A percentile compares a stretch with the other conserved stretches of the same genome.
These are phyloP conservation scores for Tineola bisselliella DNA, from an alignment of 2,888 invertebrate species.

Conservation along the genomic window DNA sequence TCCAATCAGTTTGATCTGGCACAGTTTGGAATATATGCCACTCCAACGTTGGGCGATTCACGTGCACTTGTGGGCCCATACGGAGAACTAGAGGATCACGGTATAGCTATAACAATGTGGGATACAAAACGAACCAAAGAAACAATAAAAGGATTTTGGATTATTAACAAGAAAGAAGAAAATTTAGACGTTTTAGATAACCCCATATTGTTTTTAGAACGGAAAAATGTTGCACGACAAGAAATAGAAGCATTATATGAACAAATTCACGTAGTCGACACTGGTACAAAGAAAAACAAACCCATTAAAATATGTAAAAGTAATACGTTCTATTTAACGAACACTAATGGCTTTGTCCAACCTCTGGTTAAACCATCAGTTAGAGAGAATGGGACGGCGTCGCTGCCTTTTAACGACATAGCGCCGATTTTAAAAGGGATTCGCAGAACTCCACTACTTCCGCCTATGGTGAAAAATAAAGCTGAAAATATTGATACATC, in stretches of 20 bases:
- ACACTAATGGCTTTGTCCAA: background rate
- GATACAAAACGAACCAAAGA: slow-evolving; percentile 20
- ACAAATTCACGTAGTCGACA: background rate
- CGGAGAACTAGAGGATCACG: slow-evolving; percentile 43
- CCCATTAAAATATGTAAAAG: background rate
- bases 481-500: no score
- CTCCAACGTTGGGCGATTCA: slow-evolving; percentile 37
- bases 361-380: background rate
- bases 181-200: slow-evolving; percentile 47
- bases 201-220: slow-evolving; percentile 39
- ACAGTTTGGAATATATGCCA: slow-evolving; percentile 56
- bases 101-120: slow-evolving; percentile 39
- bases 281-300: background rate
- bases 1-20: slow-evolving; percentile 21
- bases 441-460: no score
- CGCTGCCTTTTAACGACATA: no score
- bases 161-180: slow-evolving; percentile 45
- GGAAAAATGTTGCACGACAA: background rate
- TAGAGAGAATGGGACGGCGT: background rate
- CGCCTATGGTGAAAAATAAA: no score
- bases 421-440: no score
- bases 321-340: background rate
- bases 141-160: slow-evolving; percentile 49
- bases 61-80: slow-evolving; percentile 57
- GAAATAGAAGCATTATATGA: background rate